Evolutionary conservation across 2,888 invertebrate species (phyloP), one percentile per base, ranked within the genome.

Genomic region (Cantharis rustica): DNA sequence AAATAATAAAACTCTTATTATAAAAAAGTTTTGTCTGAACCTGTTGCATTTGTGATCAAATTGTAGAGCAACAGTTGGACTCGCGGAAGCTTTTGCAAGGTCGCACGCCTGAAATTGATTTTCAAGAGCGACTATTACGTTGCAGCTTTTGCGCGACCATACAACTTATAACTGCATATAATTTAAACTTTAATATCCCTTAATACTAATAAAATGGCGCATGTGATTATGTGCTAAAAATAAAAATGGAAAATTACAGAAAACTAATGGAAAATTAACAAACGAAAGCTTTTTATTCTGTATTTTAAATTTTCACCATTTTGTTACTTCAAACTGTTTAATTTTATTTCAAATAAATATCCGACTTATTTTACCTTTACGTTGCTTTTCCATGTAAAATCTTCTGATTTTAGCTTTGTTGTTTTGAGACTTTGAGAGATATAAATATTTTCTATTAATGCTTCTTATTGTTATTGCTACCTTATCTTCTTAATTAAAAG

Each of bases 61-160:
- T 61, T 76, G 75, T 75, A 81, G 75, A 83, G 84, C 83, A 84
- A 84, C 84, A 84, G 83, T 83, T 84, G 84, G 82, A 82, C 79
- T 80, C 77, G 77, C 75, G 76, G 78, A 77, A 81, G 77, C 77
- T 75, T 77, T 47, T 47, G 47, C 80, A 83, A 83, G 83, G 83
- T 80, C 80, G 70, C 79, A 69, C 81, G 82, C 80, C 75, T 79
- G 72, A 78, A 84, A 84, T 84, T 83, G 84, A 84, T 84, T 84
- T 84, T 83, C 64, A 79, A 78, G 79, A 80, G 78, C 68, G 75
- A 81, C 79, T 80, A 80, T 81, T 80, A 79, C 69, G 61, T 27
- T 64, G 73, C 66, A 71, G 72, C 75, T 74, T 68, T 68, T 26
- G n/a, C 68, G 62, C 68, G 61, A 61, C 61, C 23, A 68, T 68